phyloP scores from a whole-genome alignment of 2,113 vertebrate genomes.

The Arothron firmamentum region DNA sequence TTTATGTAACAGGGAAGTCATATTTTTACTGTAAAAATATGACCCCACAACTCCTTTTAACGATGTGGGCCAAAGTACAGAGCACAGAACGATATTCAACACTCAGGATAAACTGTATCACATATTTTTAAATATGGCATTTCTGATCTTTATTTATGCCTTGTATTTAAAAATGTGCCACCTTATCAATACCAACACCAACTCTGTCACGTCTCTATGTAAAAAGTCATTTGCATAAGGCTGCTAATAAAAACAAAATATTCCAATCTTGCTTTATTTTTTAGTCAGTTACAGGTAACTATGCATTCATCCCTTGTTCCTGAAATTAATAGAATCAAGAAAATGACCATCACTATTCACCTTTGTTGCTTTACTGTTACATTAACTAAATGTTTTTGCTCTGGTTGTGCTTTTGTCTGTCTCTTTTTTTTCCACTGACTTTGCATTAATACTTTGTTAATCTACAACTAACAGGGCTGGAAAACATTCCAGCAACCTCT shows the following conservation, averaged over 20 bases:
- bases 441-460: constrained; percentile 49
- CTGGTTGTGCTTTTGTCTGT: background rate
- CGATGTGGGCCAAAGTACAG: constrained; percentile 26
- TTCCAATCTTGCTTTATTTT: too few relatives aligned
- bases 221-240: too few relatives aligned
- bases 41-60: background rate
- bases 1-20: constrained; percentile 26
- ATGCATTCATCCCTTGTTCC: background rate
- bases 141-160: too few relatives aligned
- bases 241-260: background rate
- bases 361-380: background rate
- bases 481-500: constrained; percentile 21
- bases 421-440: constrained; percentile 23
- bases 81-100: background rate
- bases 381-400: background rate
- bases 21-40: constrained; percentile 10
- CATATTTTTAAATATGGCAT: too few relatives aligned
- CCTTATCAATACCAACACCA: background rate
- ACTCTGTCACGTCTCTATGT: background rate
- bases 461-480: constrained; percentile 51
- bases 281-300: too few relatives aligned
- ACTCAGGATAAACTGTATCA: background rate
- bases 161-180: too few relatives aligned
- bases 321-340: too few relatives aligned
- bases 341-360: too few relatives aligned